A percentile compares a stretch with the other conserved stretches of the same genome.
Evolutionary conservation across 2,888 invertebrate genomes (phyloP).

Genomic region (Drosophila longiperda): DNA sequence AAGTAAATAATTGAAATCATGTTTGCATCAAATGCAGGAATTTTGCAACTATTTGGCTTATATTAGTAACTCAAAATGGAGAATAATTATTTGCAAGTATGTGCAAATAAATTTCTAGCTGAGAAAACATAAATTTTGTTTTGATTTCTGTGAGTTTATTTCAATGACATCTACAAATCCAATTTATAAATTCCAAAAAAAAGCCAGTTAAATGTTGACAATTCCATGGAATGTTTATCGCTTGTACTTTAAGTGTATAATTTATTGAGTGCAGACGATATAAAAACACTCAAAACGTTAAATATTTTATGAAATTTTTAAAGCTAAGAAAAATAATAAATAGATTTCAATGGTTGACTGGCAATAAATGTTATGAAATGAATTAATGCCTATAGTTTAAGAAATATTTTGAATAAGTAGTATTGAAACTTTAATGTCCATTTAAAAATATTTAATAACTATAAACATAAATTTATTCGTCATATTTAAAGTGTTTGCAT

Average conservation of each 20-base stretch:
- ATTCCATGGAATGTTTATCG: not conserved
- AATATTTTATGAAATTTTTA: not conserved
- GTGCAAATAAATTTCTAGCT: slow-evolving; percentile 12
- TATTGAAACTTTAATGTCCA: too few relatives aligned
- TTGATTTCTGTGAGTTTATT: not conserved
- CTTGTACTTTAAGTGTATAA: not conserved
- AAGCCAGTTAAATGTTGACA: not conserved
- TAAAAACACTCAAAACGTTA: not conserved
- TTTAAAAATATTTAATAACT: not conserved
- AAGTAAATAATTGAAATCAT: slow-evolving; percentile 48
- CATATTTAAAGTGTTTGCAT: slow-evolving; percentile 4
- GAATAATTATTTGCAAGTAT: slow-evolving; percentile 15
- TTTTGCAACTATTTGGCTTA: slow-evolving; percentile 33
- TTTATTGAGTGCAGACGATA: not conserved
- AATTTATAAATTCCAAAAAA: not conserved
- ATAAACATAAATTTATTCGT: not conserved
- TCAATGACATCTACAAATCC: not conserved
- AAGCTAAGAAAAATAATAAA: too few relatives aligned
- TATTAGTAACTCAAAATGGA: not conserved
- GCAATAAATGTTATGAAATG: too few relatives aligned
- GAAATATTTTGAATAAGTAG: not conserved
- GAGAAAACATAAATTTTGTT: not conserved
- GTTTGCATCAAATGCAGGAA: slow-evolving; percentile 7
- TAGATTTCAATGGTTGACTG: too few relatives aligned
- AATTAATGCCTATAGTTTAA: not conserved